Base-by-base conservation (phyloP, 2,797 vertebrate species). In the Sandelia bainsii region DNA sequence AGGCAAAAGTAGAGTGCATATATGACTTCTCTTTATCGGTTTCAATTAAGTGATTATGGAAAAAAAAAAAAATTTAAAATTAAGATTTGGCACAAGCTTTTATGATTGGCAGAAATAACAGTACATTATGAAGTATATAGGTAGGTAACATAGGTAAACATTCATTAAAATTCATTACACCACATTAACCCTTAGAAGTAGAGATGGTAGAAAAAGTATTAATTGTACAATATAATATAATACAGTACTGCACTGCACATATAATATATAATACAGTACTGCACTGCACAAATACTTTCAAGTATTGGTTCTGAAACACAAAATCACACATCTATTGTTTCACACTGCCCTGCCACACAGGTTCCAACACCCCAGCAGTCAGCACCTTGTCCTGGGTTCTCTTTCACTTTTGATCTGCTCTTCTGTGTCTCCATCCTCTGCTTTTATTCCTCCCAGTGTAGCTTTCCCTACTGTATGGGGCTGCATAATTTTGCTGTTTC, bases 401-500 rank as follows among this genome's bases (percentile, higher is more conserved):
- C 49, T 69, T 75, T 84, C 73, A 70, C 70, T 75, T 75, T 82
- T 5, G 17, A 59, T 83, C 82, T 64, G 68, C 68, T 84, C 80
- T 53, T 82, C 61, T 77, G 60, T 54, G 80, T 66, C 59, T 80
- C 67, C 12, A 2, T 75, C 61, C 65, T 67, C 39, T 40, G 61
- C 22, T 72, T 82, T 77, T 79, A 82, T 75, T 61, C 59, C 65
- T 80, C 82, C 70, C 69, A 63, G 66, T 83, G 72, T 68, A 65
- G 44, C 51, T 69, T 54, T 68, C 65, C 51, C 32, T 40, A 1
- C 76, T 62, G 34, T 82, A 73, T 60, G 70, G 69, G 58, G 84
- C 78, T 77, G 75, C 69, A 79, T 89, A 75, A 90, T 89, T 82
- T 61, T 68, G 85, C 68, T 87, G 84, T 93, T 93, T 94, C 82